A percentile compares a stretch with the other conserved stretches of the same genome.
phyloP scores from a whole-genome alignment of 2,888 invertebrate species.

The Rhogogaster chlorosoma region DNA sequence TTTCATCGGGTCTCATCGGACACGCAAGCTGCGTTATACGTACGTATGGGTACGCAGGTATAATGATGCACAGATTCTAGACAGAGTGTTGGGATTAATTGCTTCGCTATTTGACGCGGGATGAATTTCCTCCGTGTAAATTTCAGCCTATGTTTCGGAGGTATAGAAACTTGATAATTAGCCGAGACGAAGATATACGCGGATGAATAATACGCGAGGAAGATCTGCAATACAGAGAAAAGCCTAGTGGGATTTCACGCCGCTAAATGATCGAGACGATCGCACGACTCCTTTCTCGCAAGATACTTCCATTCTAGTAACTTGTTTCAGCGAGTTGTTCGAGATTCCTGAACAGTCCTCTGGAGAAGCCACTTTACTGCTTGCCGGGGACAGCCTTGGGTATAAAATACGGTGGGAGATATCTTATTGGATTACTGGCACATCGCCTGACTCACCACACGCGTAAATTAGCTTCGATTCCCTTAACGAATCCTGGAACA shows the following conservation, averaged over 20 bases:
- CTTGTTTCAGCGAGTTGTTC: slow-evolving; percentile 50
- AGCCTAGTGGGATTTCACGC: slow-evolving; percentile 7
- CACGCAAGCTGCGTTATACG: slow-evolving; percentile 2
- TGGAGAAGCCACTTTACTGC: slow-evolving; percentile 47
- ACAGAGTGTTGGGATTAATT: background rate
- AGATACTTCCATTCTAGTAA: slow-evolving; percentile 45
- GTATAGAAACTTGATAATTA: background rate
- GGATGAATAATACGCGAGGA: background rate
- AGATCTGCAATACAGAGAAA: background rate
- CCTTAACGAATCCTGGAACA: slow-evolving; percentile 47
- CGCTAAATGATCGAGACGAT: slow-evolving; percentile 27
- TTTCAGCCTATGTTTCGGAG: background rate
- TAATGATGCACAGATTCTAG: background rate
- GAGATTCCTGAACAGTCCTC: slow-evolving; percentile 47
- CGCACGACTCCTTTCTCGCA: slow-evolving; percentile 5
- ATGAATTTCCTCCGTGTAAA: background rate
- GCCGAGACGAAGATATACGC: background rate
- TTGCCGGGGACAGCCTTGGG: background rate
- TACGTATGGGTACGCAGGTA: background rate
- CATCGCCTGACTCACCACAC: slow-evolving; percentile 46
- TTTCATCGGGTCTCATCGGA: slow-evolving; percentile 20
- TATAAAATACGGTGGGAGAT: slow-evolving; percentile 51
- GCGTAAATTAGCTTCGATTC: slow-evolving; percentile 50
- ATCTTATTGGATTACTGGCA: slow-evolving; percentile 51
- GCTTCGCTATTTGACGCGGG: background rate